A percentile compares a stretch with the other conserved stretches of the same genome.
These are phyloP conservation scores for Todiramphus saurophagus DNA, from an alignment of 2,113 vertebrate species.

Conservation along the genomic window DNA sequence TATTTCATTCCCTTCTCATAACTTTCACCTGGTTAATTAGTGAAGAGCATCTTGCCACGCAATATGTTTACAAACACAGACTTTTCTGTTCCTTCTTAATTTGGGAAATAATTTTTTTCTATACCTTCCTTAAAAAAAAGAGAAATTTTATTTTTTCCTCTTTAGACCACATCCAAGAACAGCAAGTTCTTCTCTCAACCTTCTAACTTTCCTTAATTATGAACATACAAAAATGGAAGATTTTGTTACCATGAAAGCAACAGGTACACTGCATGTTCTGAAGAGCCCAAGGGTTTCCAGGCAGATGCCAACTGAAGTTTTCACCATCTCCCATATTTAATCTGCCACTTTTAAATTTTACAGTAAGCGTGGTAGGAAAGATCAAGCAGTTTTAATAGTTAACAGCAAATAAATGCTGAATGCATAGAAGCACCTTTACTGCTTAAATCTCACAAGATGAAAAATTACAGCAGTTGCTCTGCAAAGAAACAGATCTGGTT, in stretches of 20 bases:
- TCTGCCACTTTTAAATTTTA: not conserved
- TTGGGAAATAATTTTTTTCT: not conserved
- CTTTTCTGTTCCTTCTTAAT: not conserved
- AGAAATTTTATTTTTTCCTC: not conserved
- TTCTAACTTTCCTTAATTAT: not conserved
- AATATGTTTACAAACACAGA: not conserved
- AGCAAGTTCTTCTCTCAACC: not conserved
- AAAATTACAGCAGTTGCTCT: too few relatives aligned
- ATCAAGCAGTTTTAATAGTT: not conserved
- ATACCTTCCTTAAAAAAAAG: not conserved
- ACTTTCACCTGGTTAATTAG: not conserved
- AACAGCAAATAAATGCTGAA: not conserved
- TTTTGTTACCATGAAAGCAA: not conserved
- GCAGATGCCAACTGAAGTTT: not conserved
- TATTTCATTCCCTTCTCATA: not conserved
- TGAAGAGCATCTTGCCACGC: not conserved
- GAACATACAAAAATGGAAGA: not conserved
- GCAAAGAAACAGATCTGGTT: not conserved
- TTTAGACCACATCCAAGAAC: not conserved
- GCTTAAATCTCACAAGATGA: not conserved
- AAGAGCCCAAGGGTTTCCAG: not conserved
- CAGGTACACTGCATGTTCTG: not conserved
- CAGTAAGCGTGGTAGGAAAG: not conserved
- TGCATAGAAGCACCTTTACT: not conserved
- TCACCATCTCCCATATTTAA: not conserved